phyloP scores from a whole-genome alignment of 2,113 vertebrate genomes.

The Periophthalmodon schlosseri region DNA sequence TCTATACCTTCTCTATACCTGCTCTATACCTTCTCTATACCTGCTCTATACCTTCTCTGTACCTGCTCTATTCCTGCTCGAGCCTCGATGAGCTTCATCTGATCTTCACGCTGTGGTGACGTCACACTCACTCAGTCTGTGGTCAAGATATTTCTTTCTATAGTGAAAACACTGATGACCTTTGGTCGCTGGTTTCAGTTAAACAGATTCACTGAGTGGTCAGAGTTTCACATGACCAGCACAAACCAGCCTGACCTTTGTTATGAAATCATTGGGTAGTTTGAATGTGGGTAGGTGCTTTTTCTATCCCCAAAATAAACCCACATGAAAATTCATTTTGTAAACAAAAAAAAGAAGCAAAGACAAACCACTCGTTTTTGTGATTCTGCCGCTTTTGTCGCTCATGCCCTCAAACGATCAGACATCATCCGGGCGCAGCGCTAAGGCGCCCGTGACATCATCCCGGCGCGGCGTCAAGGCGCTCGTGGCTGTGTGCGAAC shows the following conservation, averaged over 20 bases:
- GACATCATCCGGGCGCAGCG: conserved; percentile 14
- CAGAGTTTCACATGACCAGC: not conserved
- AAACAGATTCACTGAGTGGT: not conserved
- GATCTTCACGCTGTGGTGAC: no score
- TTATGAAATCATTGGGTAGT: not conserved
- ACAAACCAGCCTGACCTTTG: not conserved
- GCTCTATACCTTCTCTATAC: no score
- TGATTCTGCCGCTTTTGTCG: conserved; percentile 21
- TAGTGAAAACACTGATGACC: not conserved
- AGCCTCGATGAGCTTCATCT: no score
- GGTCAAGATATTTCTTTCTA: not conserved
- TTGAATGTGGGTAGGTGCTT: not conserved
- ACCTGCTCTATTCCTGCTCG: no score
- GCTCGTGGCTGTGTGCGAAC: conserved; percentile 40
- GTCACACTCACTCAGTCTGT: no score
- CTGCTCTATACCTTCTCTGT: no score
- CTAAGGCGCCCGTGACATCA: conserved; percentile 38
- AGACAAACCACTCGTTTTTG: conserved; percentile 1
- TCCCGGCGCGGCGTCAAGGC: conserved; percentile 31
- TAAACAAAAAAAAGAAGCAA: not conserved
- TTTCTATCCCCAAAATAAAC: not conserved
- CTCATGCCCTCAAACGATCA: conserved; percentile 30
- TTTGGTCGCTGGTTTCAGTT: not conserved
- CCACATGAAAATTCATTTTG: not conserved
- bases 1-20: no score